These are phyloP conservation scores for Aricia agestis DNA, from an alignment of 1,140 invertebrate genomes.

Conservation along the genomic window DNA sequence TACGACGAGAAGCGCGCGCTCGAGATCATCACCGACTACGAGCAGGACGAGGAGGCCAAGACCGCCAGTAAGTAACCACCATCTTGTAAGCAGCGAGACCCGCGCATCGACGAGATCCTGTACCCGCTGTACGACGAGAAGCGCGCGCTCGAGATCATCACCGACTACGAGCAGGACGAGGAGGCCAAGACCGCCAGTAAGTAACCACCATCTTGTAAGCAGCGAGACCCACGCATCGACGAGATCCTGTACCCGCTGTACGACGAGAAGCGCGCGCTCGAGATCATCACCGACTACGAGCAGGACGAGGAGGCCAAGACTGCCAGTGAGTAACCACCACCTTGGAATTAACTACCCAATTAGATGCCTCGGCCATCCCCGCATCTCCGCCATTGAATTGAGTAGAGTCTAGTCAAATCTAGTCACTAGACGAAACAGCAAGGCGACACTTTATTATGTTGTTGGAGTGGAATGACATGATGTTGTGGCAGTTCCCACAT, in stretches of 20 bases:
- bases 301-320: conserved; percentile 86
- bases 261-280: conserved; percentile 93
- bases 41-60: conserved; percentile 88
- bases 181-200: conserved; percentile 87
- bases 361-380: no score
- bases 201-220: no score
- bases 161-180: conserved; percentile 93
- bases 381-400: no score
- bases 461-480: no score
- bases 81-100: conserved; percentile 99
- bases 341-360: no score
- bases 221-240: conserved; percentile 98
- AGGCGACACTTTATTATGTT: no score
- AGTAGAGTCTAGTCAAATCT: no score
- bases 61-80: conserved; percentile 84
- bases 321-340: conserved; percentile 84
- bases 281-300: conserved; percentile 97
- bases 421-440: no score
- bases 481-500: no score
- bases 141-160: conserved; percentile 94
- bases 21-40: conserved; percentile 97
- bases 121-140: conserved; percentile 98
- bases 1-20: conserved; percentile 96
- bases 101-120: conserved; percentile 98
- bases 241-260: conserved; percentile 99